Evolutionary conservation across 92 coral and sea anemone species (phyloP), one percentile per base, ranked within the genome.

Genomic region (Palythoa grandis): DNA sequence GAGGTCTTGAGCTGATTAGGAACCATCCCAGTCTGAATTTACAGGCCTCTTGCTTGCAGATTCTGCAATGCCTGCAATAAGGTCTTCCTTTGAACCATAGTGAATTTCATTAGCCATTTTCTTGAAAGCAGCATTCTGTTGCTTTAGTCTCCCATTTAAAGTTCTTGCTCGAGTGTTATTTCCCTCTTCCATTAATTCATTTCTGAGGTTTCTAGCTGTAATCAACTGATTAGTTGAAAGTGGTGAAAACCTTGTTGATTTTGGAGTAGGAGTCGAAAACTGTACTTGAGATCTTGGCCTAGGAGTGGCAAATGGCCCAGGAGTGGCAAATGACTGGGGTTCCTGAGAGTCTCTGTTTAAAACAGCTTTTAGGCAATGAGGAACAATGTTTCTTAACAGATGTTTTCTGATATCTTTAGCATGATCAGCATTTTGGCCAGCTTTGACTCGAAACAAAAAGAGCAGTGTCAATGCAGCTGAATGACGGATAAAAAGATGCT

Each of bases 1-100:
- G 68, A 85, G 53, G 67, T 85, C 88, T 14, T 85, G 43, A 37
- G 78, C 57, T 15, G 88, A 17, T 73, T 74, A 75, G 66, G 25
- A 40, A 19, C 88, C 83, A 85, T 85, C 88, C 83, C 83, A 74
- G 65, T 74, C n/a, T 9, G 20, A 85, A 29, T 29, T 29, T 29
- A 29, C 35, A 1, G 35, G 35, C 35, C 1, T 29, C 35, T 29
- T 29, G 35, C 35, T 29, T 29, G 35, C 35, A 29, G 35, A 29
- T 29, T 29, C 35, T 29, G 35, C 35, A 29, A 29, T 47, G 20
- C 74, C 77, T 40, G 82, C 82, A 47, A 60, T 79, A 39, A 79
- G 25, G 69, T 79, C 84, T 54, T 79, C 84, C 50, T 79, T 79
- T 22, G 40, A 10, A 52, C 84, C 72, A 79, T 79, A 50, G 61